Base-by-base conservation (phyloP, 2,797 vertebrate species). In the Botia kubotai region DNA sequence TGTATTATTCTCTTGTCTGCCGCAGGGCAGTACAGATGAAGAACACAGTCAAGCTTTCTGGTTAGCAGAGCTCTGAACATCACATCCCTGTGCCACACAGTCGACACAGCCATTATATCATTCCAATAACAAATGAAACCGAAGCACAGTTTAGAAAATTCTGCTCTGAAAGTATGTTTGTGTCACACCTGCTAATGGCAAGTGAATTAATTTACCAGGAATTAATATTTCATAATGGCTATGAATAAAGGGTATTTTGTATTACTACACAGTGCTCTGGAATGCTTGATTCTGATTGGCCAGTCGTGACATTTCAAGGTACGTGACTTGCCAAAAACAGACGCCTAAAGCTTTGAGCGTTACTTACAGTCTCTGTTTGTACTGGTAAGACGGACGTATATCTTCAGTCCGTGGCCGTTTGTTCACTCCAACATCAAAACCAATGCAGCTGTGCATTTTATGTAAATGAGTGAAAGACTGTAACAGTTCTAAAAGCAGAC, bases 1-100 rank as follows among this genome's bases (percentile, higher is more conserved):
- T 71, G 89, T 50, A 88, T 92, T 88, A 86, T 88, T 81, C 87
- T 88, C 91, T 91, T 82, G 78, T 88, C 85, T 86, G 83, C 87
- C 85, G 80, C 52, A 76, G 88, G 85, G 89, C 85, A 84, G 63
- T 82, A 82, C 84, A 87, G 87, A 84, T 82, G 69, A 77, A 87
- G 84, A 57, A 58, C n/a, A 52, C 55, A 26, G 55, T 72, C 6
- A 52, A 50, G 78, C 58, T 65, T 62, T 62, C 67, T 79, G 55
- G 17, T 71, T 63, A 71, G n/a, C 53, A 33, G 69, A 50, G 21
- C 14, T 46, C 11, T n/a, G 26, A 6, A 2, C 77, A 72, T 72
- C 53, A 48, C 76, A 48, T 69, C 71, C n/a, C 29, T 43, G 29
- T 65, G 62, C 29, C 63, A 39, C 33, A 62, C 39, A 11, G 6